Base-by-base conservation (phyloP, 2,888 invertebrate genomes). In the Lasioglossum figueresi region DNA sequence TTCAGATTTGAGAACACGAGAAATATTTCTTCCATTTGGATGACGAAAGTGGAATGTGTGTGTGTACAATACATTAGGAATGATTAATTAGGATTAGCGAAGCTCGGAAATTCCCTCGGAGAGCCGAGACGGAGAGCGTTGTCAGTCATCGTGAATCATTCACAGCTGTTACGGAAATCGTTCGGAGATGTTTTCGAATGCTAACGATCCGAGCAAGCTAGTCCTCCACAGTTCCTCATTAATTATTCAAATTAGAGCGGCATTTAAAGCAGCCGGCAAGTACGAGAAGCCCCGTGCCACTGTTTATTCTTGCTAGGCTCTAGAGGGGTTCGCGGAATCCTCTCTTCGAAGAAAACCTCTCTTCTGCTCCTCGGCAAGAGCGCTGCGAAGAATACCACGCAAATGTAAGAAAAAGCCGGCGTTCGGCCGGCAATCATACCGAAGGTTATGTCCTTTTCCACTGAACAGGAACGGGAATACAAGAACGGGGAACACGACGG, bases 361-460 rank as follows among this genome's bases (percentile, higher is more conserved):
- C 83, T 88, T 79, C 75, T 80, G 56, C n/a, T 56, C 12, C 66
- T 68, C 52, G 73, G 78, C 45, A 52, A 59, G 73, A 59, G 23
- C 45, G 31, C 40, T 73, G 72, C 37, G 68, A 37, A 23, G 86
- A 83, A 86, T 75, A 68, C 78, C 76, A 59, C 74, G 84, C 79
- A 82, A 85, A 81, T 79, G 80, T 48, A 82, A 87, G 89, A 89
- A 90, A 89, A 90, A 89, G 88, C 74, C 77, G 82, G 27, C 68
- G 75, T 73, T 79, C 83, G 77, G 70, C 76, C 40, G 72, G 87
- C 82, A 83, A 88, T 89, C 82, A 79, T 85, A 88, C 83, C 71
- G 87, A 87, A 90, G 87, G 82, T 79, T 90, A 81, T 76, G 79
- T 87, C 80, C 84, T 84, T 88, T 89, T 86, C 77, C 82, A 74